A percentile compares a stretch with the other conserved stretches of the same genome.
These are phyloP conservation scores for Protonibea diacanthus DNA, from an alignment of 2,797 vertebrate species.

Conservation along the genomic window DNA sequence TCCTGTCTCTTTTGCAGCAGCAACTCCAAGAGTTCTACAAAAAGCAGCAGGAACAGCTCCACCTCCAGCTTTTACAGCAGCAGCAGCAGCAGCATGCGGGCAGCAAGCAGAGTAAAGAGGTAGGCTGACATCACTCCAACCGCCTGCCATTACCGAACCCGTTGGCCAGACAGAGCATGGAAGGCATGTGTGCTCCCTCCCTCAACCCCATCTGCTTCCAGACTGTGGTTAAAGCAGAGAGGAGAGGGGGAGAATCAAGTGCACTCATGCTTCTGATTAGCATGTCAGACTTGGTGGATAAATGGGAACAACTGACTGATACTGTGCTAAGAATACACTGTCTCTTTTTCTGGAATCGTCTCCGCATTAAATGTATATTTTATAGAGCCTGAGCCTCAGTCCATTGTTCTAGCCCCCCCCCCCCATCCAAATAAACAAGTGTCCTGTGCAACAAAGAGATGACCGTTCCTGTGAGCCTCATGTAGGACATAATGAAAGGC, in stretches of 20 bases:
- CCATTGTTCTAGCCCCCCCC: constrained; percentile 7
- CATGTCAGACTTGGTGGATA: constrained; percentile 74
- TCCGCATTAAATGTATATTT: constrained; percentile 44
- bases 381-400: not conserved
- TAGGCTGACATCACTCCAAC: constrained; percentile 85
- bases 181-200: constrained; percentile 68
- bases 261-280: constrained; percentile 81
- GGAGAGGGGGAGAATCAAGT: constrained; percentile 61
- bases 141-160: constrained; percentile 58
- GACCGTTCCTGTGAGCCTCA: constrained; percentile 47
- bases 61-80: constrained; percentile 98
- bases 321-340: constrained; percentile 43
- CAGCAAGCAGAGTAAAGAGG: constrained; percentile 99
- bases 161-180: constrained; percentile 70
- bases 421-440: constrained; percentile 58
- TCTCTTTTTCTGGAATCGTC: constrained; percentile 29
- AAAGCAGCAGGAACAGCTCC: constrained; percentile 99
- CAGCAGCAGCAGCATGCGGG: constrained; percentile 96
- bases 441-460: constrained; percentile 60
- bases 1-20: constrained; percentile 90
- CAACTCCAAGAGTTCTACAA: constrained; percentile 99
- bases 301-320: constrained; percentile 69
- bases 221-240: constrained; percentile 70
- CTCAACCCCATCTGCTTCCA: constrained; percentile 74
- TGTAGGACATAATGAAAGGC: constrained; percentile 70